Conservation (phyloP, 2,888 invertebrate genomes). For the Keiferia lycopersicella region DNA sequence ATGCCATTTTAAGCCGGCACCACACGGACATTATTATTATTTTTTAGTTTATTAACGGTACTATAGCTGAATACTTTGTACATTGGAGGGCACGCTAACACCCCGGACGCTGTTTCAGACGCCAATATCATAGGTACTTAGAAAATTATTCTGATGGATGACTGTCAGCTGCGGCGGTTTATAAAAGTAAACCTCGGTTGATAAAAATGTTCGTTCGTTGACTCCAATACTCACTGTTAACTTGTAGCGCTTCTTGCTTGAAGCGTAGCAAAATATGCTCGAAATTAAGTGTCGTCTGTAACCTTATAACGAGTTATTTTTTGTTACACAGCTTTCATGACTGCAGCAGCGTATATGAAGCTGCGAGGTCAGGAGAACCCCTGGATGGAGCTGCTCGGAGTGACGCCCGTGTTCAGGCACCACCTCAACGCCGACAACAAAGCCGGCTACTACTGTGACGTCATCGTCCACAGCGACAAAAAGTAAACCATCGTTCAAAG, state of each 20-base stretch:
- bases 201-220: too few species aligned
- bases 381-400: slow-evolving; percentile 76
- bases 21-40: too few species aligned
- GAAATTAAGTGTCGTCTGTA: not conserved
- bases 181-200: too few species aligned
- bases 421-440: slow-evolving; percentile 76
- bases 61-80: too few species aligned
- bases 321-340: slow-evolving; percentile 79
- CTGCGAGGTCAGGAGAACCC: slow-evolving; percentile 63
- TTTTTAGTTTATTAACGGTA: too few species aligned
- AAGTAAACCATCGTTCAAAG: slow-evolving; percentile 62
- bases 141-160: too few species aligned
- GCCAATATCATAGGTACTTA: too few species aligned
- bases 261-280: not conserved
- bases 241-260: too few species aligned
- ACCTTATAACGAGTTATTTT: not conserved
- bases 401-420: slow-evolving; percentile 82
- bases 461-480: slow-evolving; percentile 82
- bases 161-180: too few species aligned
- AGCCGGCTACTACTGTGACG: slow-evolving; percentile 82
- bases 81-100: too few species aligned
- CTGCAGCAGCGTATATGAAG: slow-evolving; percentile 77
- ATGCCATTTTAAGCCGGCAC: too few species aligned
- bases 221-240: slow-evolving; percentile 1
- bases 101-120: too few species aligned